Evolutionary conservation across 2,888 invertebrate species (phyloP), one percentile per base, ranked within the genome.

Genomic region (Stenoptilia bipunctidactyla): DNA sequence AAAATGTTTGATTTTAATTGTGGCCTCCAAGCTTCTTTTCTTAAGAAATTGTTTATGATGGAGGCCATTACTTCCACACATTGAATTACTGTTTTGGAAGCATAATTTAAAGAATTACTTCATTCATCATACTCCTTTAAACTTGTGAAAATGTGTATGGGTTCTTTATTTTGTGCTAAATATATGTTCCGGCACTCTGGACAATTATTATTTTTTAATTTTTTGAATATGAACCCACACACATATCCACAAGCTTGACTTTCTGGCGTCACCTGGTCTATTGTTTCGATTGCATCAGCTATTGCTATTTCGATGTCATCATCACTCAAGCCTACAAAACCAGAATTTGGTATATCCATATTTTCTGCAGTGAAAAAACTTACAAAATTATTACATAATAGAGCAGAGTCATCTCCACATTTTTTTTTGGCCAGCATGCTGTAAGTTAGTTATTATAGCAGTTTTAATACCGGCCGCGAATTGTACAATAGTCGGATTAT

Each of bases 391-490:
- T 41, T 34, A 13, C 9, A 8, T 15, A 47, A 27, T 33, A 34
- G 34, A 1, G 35, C 37, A 25, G 27, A 37, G 30, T 48, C 45
- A n/a, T 40, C 40, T 34, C 44, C 45, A 39, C 44, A 45, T 30
- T 47, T 45, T 41, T 36, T 42, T 13, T 40, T 15, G 15, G n/a
- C 20, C 13, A 27, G 6, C 8, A n/a, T 41, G 36, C n/a, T 35
- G 10, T 15, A 44, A 34, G 30, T 41, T 41, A n/a, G 13, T 37
- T n/a, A 44, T 34, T 6, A 44, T 36, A 1, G 41, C 43, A 5
- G 45, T 45, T 42, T 45, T 47, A 1, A 45, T 4, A 8, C 47
- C 47, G 1, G 46, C 45, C 4, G 45, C 35, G 42, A 50, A 50
- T 34, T 50, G 47, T 46, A 27, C 44, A 48, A 15, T 15, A 14